Evolutionary conservation across 2,113 vertebrate genomes (phyloP).

Genomic region (Lamprologus ornatipinnis): DNA sequence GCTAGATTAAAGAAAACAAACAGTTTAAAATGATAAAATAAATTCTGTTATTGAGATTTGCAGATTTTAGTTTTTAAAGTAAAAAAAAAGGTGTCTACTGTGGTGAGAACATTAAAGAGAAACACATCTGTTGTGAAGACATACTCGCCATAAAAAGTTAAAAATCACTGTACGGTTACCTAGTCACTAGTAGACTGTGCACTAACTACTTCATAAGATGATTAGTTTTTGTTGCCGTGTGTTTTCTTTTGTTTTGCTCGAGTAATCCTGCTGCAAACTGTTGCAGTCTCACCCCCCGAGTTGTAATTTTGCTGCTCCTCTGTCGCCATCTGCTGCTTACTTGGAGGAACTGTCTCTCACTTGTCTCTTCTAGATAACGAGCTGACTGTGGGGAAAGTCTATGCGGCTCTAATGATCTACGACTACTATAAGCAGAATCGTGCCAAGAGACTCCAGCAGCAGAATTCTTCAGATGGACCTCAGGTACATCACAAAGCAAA

Average conservation of each 20-base stretch:
- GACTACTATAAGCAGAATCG: constrained; percentile 98
- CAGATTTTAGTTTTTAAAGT: neutral
- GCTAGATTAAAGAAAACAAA: neutral
- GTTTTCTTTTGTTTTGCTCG: neutral
- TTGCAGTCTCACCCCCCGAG: neutral
- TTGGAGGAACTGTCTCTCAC: neutral
- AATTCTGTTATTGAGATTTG: neutral
- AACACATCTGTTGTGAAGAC: neutral
- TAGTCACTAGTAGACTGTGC: neutral
- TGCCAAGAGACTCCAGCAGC: constrained; percentile 83
- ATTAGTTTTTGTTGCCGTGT: neutral
- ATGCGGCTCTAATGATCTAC: constrained; percentile 95
- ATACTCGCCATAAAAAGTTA: neutral
- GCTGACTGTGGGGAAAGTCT: constrained; percentile 96
- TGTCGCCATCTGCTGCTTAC: constrained; percentile 55
- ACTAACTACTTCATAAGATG: neutral
- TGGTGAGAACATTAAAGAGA: neutral
- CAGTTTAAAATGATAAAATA: neutral
- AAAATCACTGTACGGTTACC: neutral
- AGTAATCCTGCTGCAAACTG: neutral
- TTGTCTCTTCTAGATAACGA: constrained; percentile 77
- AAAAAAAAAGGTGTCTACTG: neutral
- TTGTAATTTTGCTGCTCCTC: neutral
- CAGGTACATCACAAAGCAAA: constrained; percentile 10
- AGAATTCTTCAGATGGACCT: constrained; percentile 29